Conservation (phyloP, 2,888 invertebrate species). For the Ormyrus thymus region DNA sequence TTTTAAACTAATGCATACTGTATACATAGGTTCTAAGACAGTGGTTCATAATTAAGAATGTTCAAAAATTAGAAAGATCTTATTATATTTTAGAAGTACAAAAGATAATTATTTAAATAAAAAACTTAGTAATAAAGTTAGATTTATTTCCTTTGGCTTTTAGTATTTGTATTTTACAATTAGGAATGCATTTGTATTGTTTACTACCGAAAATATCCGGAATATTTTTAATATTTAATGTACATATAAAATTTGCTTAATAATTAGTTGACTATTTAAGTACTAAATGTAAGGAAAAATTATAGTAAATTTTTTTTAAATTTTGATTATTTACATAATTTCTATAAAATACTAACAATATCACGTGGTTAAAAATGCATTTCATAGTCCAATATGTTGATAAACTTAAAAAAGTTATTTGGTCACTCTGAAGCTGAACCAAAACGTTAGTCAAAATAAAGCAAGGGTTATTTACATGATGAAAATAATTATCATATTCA, state of each 20-base stretch:
- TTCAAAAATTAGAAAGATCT: background rate
- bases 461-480: too few relatives aligned
- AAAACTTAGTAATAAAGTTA: background rate
- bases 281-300: conserved; percentile 20
- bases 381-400: too few relatives aligned
- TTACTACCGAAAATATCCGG: background rate
- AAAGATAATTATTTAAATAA: background rate
- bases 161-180: conserved; percentile 26
- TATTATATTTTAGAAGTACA: conserved; percentile 8
- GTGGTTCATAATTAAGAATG: background rate
- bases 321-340: conserved; percentile 44
- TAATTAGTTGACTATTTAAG: conserved; percentile 35
- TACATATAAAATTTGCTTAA: conserved; percentile 24
- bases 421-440: too few relatives aligned
- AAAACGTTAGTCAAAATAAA: too few relatives aligned
- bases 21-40: background rate
- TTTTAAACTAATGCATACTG: background rate
- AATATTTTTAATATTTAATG: conserved; percentile 14
- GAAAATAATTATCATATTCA: too few relatives aligned
- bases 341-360: background rate
- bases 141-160: conserved; percentile 1
- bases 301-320: conserved; percentile 18
- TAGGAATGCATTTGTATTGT: conserved; percentile 17
- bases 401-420: too few relatives aligned
- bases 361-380: too few relatives aligned